Conservation (phyloP, 2,888 invertebrate species). For the Caenorhabditis sp. region DNA sequence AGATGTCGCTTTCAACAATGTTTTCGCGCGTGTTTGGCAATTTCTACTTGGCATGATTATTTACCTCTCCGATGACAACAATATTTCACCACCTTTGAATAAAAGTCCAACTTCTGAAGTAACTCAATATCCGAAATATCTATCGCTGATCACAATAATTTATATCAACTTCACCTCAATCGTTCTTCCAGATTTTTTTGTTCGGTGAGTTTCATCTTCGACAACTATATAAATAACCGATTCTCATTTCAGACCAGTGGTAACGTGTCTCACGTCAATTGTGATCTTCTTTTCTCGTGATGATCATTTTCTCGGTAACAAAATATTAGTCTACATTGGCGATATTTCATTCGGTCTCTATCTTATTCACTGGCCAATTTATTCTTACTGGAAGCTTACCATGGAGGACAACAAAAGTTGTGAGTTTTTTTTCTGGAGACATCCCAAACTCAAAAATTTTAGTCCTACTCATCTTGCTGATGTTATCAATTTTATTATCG, state of each 20-base stretch:
- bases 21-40: constrained; percentile 29
- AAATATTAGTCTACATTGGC: constrained; percentile 20
- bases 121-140: not conserved
- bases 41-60: constrained; percentile 24
- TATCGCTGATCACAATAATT: constrained; percentile 6
- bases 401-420: constrained; percentile 7
- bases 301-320: constrained; percentile 9
- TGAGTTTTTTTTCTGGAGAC: not conserved
- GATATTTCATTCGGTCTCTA: constrained; percentile 30
- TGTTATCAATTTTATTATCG: constrained; percentile 7
- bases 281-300: constrained; percentile 7
- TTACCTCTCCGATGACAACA: not conserved
- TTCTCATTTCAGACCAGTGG: not conserved
- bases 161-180: not conserved
- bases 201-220: constrained; percentile 1
- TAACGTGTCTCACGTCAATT: not conserved
- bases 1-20: constrained; percentile 18
- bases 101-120: not conserved
- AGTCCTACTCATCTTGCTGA: constrained; percentile 6
- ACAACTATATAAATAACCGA: not conserved
- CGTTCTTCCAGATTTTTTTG: constrained; percentile 1
- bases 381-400: constrained; percentile 30
- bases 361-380: constrained; percentile 34
- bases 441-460: constrained; percentile 1
- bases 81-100: not conserved